Conservation (phyloP, 2,797 vertebrate species). For the Sebastes cheni region DNA sequence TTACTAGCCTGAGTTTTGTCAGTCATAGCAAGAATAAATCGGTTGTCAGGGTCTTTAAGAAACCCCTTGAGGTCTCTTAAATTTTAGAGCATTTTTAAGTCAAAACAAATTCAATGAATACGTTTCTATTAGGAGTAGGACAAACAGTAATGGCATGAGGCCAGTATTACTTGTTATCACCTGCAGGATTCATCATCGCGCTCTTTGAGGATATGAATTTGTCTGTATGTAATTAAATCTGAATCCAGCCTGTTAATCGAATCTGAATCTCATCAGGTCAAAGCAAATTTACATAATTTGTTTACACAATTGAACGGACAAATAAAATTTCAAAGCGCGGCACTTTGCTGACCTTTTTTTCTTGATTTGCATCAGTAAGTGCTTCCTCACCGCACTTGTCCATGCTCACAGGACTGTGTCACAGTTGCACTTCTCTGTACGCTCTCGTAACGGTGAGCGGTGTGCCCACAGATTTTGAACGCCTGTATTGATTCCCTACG, state of each 20-base stretch:
- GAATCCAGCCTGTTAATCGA: neutral
- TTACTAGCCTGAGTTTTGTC: neutral
- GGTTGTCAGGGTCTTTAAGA: neutral
- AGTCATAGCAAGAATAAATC: neutral
- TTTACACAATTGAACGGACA: constrained; percentile 5
- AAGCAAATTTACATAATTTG: neutral
- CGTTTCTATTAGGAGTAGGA: neutral
- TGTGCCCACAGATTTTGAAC: neutral
- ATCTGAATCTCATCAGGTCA: neutral
- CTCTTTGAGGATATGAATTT: neutral
- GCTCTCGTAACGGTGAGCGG: neutral
- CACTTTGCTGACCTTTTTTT: constrained; percentile 3
- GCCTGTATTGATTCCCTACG: neutral
- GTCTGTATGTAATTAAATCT: neutral
- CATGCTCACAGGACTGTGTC: neutral
- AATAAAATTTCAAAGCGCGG: neutral
- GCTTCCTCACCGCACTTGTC: neutral
- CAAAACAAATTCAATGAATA: neutral
- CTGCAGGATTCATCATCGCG: neutral
- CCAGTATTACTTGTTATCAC: neutral
- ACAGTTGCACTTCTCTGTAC: neutral
- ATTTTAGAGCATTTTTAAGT: neutral
- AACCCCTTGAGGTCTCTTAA: neutral
- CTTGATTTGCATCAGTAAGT: constrained; percentile 40
- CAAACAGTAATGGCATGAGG: neutral